Evolutionary conservation across 2,888 invertebrate species (phyloP).

Genomic region (Ditula angustiorana): DNA sequence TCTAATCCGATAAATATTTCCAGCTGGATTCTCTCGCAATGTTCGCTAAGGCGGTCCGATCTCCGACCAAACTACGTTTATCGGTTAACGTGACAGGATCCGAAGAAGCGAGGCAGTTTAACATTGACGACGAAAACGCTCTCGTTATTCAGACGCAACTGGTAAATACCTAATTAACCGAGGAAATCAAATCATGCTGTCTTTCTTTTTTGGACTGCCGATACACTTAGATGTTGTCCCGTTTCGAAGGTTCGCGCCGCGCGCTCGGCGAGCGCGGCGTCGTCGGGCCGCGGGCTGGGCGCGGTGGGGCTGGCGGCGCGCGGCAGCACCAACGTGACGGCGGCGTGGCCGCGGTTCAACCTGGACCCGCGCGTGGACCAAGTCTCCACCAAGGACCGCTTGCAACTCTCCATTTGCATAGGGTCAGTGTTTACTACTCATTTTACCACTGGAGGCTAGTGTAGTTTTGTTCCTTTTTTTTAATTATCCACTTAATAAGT

Average conservation of each 20-base stretch:
- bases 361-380: slow-evolving; percentile 94
- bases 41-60: slow-evolving; percentile 66
- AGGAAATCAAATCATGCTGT: neutral
- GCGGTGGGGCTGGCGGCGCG: slow-evolving; percentile 91
- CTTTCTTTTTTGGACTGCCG: neutral
- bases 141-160: slow-evolving; percentile 93
- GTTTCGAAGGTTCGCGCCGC: slow-evolving; percentile 72
- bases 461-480: neutral
- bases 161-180: slow-evolving; percentile 68
- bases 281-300: slow-evolving; percentile 92
- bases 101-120: slow-evolving; percentile 85
- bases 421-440: slow-evolving; percentile 73
- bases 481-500: no score
- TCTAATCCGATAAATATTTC: slow-evolving; percentile 32
- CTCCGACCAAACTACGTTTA: slow-evolving; percentile 69
- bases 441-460: neutral
- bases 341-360: slow-evolving; percentile 94
- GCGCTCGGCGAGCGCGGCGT: slow-evolving; percentile 89
- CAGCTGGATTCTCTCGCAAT: slow-evolving; percentile 81
- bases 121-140: slow-evolving; percentile 90
- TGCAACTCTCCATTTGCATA: slow-evolving; percentile 93
- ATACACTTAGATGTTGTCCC: neutral
- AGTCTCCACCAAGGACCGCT: slow-evolving; percentile 90
- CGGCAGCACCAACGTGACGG: slow-evolving; percentile 94
- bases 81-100: slow-evolving; percentile 72